These are phyloP conservation scores for Lacanobia oleracea DNA, from an alignment of 2,888 invertebrate species.

Conservation along the genomic window DNA sequence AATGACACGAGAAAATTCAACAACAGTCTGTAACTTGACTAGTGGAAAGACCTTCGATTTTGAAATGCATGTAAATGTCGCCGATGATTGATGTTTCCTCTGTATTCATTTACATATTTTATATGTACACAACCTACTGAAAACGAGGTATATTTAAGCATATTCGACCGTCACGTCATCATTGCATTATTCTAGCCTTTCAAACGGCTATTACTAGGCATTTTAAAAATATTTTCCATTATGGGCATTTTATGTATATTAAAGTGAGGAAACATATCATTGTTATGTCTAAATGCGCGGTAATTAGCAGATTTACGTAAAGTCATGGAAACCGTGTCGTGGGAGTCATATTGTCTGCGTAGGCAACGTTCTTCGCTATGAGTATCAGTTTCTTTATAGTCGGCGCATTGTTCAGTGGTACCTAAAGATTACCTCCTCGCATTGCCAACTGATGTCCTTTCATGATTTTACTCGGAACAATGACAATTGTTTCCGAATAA, in stretches of 20 bases:
- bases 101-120: conserved; percentile 16
- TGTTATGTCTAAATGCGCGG: conserved; percentile 80
- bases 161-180: background rate
- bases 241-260: conserved; percentile 64
- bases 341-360: conserved; percentile 84
- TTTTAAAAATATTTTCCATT: conserved; percentile 67
- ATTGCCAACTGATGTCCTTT: conserved; percentile 81
- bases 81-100: conserved; percentile 27
- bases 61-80: conserved; percentile 36
- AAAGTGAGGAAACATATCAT: conserved; percentile 79
- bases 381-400: conserved; percentile 68
- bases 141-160: background rate
- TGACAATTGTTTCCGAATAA: conserved; percentile 79
- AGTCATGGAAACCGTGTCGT: conserved; percentile 88
- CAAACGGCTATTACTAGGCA: conserved; percentile 16
- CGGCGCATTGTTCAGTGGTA: conserved; percentile 73
- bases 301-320: conserved; percentile 88
- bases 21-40: conserved; percentile 5
- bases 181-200: conserved; percentile 10
- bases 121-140: conserved; percentile 4
- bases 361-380: conserved; percentile 54
- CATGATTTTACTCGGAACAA: conserved; percentile 77
- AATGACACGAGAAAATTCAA: conserved; percentile 13
- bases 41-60: conserved; percentile 41
- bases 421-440: conserved; percentile 67